Evolutionary conservation across 2,113 vertebrate genomes (phyloP).

Genomic region (Ceyx margarethae): DNA sequence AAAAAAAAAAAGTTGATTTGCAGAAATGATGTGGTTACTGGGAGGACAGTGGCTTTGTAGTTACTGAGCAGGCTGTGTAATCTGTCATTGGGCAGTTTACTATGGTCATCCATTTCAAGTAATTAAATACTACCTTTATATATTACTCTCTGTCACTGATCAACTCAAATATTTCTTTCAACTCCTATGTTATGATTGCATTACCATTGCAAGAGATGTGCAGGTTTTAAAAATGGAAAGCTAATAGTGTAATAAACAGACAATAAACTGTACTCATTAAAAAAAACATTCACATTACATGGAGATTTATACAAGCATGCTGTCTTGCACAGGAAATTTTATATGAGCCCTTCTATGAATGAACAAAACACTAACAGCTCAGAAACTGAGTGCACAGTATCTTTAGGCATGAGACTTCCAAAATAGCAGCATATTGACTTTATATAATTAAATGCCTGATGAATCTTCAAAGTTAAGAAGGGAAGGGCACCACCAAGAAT

Average conservation of each 20-base stretch:
- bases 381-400: neutral
- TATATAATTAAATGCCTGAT: neutral
- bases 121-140: neutral
- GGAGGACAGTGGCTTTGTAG: neutral
- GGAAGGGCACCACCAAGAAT: neutral
- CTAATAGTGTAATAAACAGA: neutral
- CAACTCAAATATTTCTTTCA: neutral
- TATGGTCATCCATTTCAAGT: neutral
- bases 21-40: neutral
- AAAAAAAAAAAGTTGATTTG: neutral
- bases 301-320: neutral
- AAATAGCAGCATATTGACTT: constrained; percentile 16
- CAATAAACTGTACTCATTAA: neutral
- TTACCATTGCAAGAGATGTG: neutral
- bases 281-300: neutral
- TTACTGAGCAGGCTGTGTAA: neutral
- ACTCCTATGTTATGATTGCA: neutral
- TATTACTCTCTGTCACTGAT: neutral
- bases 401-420: neutral
- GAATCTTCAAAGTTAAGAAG: constrained; percentile 8
- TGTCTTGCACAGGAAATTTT: neutral
- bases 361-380: neutral
- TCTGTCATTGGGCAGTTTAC: neutral
- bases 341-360: neutral
- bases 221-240: neutral